Conservation (phyloP, 1,140 invertebrate genomes). For the Drosophila saltans region DNA sequence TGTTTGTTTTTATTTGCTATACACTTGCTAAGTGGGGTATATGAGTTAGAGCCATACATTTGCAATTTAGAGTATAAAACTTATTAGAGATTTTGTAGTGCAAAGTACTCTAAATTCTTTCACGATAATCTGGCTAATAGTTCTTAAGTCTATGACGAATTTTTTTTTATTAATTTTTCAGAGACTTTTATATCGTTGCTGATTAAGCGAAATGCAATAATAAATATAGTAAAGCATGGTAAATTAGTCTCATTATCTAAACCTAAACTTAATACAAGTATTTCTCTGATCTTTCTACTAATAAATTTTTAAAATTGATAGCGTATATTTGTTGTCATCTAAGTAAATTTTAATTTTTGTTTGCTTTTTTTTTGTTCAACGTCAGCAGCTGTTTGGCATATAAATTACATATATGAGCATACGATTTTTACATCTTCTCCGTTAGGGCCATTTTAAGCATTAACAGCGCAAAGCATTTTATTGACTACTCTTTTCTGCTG, state of each 20-base stretch:
- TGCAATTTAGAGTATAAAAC: not conserved
- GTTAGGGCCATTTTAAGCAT: slow-evolving; percentile 44
- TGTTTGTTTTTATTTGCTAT: slow-evolving; percentile 1
- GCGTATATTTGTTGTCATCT: not conserved
- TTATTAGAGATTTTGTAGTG: too few relatives aligned
- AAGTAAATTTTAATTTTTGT: not conserved
- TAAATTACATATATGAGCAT: slow-evolving; percentile 55
- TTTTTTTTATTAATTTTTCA: too few relatives aligned
- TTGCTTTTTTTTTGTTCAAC: slow-evolving; percentile 20
- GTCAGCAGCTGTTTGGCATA: slow-evolving; percentile 60
- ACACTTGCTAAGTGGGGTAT: not conserved
- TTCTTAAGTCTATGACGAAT: too few relatives aligned
- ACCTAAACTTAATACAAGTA: too few relatives aligned
- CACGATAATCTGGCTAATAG: too few relatives aligned
- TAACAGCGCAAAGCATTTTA: slow-evolving; percentile 47
- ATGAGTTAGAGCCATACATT: not conserved
- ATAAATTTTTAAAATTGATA: not conserved
- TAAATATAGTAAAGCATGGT: too few relatives aligned
- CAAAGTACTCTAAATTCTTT: too few relatives aligned
- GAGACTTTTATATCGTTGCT: too few relatives aligned
- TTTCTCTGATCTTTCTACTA: too few relatives aligned
- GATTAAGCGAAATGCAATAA: too few relatives aligned
- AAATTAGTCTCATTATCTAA: too few relatives aligned
- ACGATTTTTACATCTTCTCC: slow-evolving; percentile 37
- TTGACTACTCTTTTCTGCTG: slow-evolving; percentile 44